Percentiles rank a stretch among this genome's conserved stretches.
phyloP scores from a whole-genome alignment of 2,113 vertebrate genomes.

The Atrichornis clamosus region DNA sequence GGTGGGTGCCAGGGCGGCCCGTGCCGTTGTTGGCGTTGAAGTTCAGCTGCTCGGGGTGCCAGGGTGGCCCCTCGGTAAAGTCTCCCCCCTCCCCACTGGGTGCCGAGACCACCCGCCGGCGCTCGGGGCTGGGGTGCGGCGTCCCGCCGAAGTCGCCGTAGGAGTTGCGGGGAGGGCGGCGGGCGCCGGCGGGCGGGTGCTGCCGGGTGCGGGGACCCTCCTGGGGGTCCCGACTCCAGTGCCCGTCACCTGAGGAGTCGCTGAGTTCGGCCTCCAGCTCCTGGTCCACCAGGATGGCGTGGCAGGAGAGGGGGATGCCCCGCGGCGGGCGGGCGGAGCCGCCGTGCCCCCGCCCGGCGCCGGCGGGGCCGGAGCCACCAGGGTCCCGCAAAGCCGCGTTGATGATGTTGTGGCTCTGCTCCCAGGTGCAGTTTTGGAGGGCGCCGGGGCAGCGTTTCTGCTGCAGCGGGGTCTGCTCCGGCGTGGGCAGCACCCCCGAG shows the following conservation, averaged over 20 bases:
- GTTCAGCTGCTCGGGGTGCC: slow-evolving; percentile 85
- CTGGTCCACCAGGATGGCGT: slow-evolving; percentile 60
- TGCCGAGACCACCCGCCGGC: slow-evolving; percentile 87
- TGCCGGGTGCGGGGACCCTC: slow-evolving; percentile 58
- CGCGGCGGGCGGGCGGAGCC: not conserved
- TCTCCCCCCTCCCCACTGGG: slow-evolving; percentile 80
- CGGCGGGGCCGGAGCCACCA: slow-evolving; percentile 70
- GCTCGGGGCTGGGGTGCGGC: slow-evolving; percentile 84
- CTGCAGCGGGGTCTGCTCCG: slow-evolving; percentile 93
- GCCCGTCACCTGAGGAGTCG: slow-evolving; percentile 50
- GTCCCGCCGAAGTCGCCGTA: slow-evolving; percentile 82
- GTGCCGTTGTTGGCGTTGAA: slow-evolving; percentile 80
- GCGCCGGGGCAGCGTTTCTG: slow-evolving; percentile 83
- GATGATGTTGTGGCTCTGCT: slow-evolving; percentile 86
- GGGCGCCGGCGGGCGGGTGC: not conserved
- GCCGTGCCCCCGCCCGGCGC: slow-evolving; percentile 72
- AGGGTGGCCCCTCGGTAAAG: slow-evolving; percentile 61
- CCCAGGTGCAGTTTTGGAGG: slow-evolving; percentile 81
- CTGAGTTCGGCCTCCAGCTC: slow-evolving; percentile 54
- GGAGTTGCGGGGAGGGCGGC: slow-evolving; percentile 74
- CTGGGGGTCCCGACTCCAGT: slow-evolving; percentile 69
- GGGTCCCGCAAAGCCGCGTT: slow-evolving; percentile 71
- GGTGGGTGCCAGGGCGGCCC: slow-evolving; percentile 48
- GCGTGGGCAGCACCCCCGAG: slow-evolving; percentile 88
- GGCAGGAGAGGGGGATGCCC: slow-evolving; percentile 58